Evolutionary conservation across 2,888 invertebrate species (phyloP), one percentile per base, ranked within the genome.

Genomic region (Apocheima hispidaria): DNA sequence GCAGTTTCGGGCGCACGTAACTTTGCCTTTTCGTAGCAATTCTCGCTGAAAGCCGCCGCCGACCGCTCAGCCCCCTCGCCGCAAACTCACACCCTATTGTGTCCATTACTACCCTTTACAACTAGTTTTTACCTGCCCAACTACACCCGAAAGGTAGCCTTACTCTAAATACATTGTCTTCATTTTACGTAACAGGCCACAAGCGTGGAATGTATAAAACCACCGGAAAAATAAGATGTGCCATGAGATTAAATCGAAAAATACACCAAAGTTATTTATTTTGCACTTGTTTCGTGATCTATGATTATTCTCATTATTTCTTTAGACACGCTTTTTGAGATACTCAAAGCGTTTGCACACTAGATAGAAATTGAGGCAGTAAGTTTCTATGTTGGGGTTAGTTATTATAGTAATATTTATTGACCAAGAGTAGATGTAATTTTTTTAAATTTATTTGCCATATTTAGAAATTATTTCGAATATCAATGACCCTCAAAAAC

Each of bases 11-110:
- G 77, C 73, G 72, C 76, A 77, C 79, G 78, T 84, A 84, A 86
- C 82, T 85, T 83, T 81, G 79, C 81, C 83, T 82, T 84, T 82
- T 82, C 79, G 77, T 72, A 79, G 78, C 77, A 77, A 82, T 84
- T 80, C 79, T 75, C 78, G 74, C 74, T 78, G 78, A 84, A 82
- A 82, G 80, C 79, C 69, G 75, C 75, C 73, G 74, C 77, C 80
- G 80, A 75, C 73, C 79, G 75, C 71, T 70, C 75, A 73, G 72
- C 73, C 81, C 82, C 79, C 78, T 79, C 65, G 65, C 81, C 85
- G 69, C 84, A 82, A 82, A 81, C 83, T 83, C 82, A 77, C 82
- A 79, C 83, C 79, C 81, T 79, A 79, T 82, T 83, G 79, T 83
- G 80, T 78, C 78, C 81, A 81, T 82, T 83, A 77, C 77, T 82